A percentile compares a stretch with the other conserved stretches of the same genome.
Conservation (phyloP, 2,888 invertebrate genomes). For the Diadegma fenestrale region DNA sequence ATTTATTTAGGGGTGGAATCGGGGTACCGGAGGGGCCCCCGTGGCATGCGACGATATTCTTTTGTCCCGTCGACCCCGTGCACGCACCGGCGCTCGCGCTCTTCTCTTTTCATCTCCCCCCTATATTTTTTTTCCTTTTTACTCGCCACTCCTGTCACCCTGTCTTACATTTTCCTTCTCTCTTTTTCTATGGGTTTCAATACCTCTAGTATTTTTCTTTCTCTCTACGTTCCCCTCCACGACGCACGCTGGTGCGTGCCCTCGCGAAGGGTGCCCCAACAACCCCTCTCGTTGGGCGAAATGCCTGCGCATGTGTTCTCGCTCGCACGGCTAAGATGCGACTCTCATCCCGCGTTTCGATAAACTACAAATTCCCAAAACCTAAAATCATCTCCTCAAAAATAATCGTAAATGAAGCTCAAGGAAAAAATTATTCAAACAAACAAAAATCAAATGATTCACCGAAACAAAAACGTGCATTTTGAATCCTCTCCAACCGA, state of each 20-base stretch:
- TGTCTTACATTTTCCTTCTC: constrained; percentile 65
- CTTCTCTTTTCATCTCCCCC: constrained; percentile 70
- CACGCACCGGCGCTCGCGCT: constrained; percentile 77
- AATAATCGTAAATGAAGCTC: not conserved
- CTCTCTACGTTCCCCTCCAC: constrained; percentile 59
- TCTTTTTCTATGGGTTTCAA: constrained; percentile 62
- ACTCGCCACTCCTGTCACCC: constrained; percentile 56
- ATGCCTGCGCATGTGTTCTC: constrained; percentile 63
- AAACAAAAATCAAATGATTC: not conserved
- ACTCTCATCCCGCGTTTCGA: constrained; percentile 62
- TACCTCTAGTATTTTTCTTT: constrained; percentile 66
- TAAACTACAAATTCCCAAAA: constrained; percentile 45
- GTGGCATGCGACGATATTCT: constrained; percentile 83
- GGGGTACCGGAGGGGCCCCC: constrained; percentile 69
- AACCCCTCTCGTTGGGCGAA: constrained; percentile 74
- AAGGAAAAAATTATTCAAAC: not conserved
- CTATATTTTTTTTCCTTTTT: constrained; percentile 56
- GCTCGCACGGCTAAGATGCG: constrained; percentile 55
- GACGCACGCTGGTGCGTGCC: constrained; percentile 78
- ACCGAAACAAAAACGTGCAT: not conserved
- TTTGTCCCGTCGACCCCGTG: constrained; percentile 80
- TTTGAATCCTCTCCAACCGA: not conserved
- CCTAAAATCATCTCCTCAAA: not conserved
- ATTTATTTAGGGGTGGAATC: constrained; percentile 82
- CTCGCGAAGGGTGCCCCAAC: constrained; percentile 77